Conservation (phyloP, 1,140 invertebrate genomes). For the Venturia canescens region DNA sequence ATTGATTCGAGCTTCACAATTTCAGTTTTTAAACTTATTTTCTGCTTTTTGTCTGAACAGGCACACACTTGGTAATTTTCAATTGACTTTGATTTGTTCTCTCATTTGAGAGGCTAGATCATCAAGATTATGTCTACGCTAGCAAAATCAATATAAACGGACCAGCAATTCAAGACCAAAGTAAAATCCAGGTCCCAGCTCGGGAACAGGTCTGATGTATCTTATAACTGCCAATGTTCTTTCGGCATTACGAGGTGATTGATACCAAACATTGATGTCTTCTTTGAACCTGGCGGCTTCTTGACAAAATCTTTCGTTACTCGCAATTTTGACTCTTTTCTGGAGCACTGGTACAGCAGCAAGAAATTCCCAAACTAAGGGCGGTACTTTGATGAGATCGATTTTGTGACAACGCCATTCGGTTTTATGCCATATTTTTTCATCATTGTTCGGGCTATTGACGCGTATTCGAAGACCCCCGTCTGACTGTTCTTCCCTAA, state of each 20-base stretch:
- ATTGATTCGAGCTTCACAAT: too few relatives aligned
- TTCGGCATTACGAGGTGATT: conserved; percentile 49
- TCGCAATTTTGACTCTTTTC: conserved; percentile 76
- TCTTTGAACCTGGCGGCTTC: conserved; percentile 70
- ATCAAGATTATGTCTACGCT: neutral
- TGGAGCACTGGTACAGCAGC: conserved; percentile 73
- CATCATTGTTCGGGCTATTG: conserved; percentile 53
- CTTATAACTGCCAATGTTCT: conserved; percentile 72
- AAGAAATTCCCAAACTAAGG: conserved; percentile 76
- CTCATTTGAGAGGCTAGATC: too few relatives aligned
- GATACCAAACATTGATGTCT: conserved; percentile 65
- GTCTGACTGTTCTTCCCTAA: conserved; percentile 57
- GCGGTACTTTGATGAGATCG: conserved; percentile 66
- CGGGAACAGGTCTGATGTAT: conserved; percentile 77
- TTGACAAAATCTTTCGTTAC: conserved; percentile 72
- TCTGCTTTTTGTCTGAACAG: too few relatives aligned
- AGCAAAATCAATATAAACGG: neutral
- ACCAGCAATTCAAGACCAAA: conserved; percentile 80
- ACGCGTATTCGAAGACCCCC: conserved; percentile 59
- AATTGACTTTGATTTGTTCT: too few relatives aligned
- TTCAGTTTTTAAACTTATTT: too few relatives aligned
- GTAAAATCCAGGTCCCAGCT: conserved; percentile 77
- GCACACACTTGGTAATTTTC: too few relatives aligned
- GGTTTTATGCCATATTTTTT: conserved; percentile 65
- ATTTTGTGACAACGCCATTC: conserved; percentile 68